Percentiles rank a stretch among this genome's conserved stretches.
Evolutionary conservation across 2,113 vertebrate species (phyloP).

Genomic region (Sminthopsis crassicaudata): DNA sequence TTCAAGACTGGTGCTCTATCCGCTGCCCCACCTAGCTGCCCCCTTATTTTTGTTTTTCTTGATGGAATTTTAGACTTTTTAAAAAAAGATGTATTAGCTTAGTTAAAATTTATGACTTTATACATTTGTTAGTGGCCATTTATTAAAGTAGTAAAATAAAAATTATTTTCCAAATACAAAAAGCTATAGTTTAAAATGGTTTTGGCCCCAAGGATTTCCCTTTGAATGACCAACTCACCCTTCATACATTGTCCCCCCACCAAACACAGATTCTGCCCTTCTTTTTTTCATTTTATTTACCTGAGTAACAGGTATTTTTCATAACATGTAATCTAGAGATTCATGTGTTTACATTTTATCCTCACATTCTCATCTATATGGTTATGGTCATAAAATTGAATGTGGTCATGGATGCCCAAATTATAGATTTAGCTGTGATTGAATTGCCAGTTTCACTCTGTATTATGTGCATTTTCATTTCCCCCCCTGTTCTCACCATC

Average conservation of each 20-base stretch:
- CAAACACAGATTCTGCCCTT: not conserved
- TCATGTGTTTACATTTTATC: conserved; percentile 2
- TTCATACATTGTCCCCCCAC: too few species aligned
- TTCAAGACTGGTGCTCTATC: too few species aligned
- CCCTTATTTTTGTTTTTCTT: too few species aligned
- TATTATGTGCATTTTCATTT: not conserved
- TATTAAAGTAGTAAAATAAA: conserved; percentile 18
- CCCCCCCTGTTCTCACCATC: conserved; percentile 21
- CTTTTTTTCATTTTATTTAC: conserved; percentile 48
- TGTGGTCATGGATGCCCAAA: not conserved
- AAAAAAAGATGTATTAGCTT: not conserved
- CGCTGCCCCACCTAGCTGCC: too few species aligned
- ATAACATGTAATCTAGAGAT: not conserved
- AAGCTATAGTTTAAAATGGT: not conserved
- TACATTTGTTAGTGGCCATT: not conserved
- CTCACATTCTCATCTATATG: not conserved
- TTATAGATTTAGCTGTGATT: conserved; percentile 2
- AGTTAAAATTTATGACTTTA: not conserved
- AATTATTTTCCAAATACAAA: conserved; percentile 28
- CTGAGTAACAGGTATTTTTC: not conserved
- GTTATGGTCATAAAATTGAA: conserved; percentile 18
- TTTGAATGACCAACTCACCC: not conserved
- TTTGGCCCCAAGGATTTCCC: conserved; percentile 13
- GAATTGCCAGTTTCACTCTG: conserved; percentile 7
- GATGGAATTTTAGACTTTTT: not conserved